phyloP scores from a whole-genome alignment of 1,140 invertebrate genomes.

The Tetramorium simillimum region DNA sequence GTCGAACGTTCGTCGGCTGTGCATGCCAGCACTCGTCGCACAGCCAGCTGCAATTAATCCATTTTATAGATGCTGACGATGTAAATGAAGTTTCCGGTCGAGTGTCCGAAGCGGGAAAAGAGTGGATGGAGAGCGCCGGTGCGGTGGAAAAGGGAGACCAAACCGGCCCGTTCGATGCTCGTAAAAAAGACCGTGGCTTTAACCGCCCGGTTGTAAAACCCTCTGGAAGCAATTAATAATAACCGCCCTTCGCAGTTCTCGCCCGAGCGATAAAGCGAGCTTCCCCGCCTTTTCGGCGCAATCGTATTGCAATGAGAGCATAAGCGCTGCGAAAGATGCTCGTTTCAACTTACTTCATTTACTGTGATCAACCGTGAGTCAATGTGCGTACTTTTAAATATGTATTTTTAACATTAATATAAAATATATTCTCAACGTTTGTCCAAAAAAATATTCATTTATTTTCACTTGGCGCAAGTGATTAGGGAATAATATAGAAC shows the following conservation, averaged over 20 bases:
- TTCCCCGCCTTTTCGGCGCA: conserved; percentile 36
- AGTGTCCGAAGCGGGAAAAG: conserved; percentile 50
- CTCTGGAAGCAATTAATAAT: conserved; percentile 68
- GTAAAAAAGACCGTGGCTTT: conserved; percentile 69
- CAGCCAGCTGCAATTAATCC: conserved; percentile 72
- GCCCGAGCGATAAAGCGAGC: conserved; percentile 34
- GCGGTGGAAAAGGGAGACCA: conserved; percentile 3
- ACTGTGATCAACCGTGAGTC: neutral
- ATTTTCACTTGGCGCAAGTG: neutral
- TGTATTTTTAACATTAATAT: neutral
- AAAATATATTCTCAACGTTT: neutral
- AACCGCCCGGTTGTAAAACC: conserved; percentile 63
- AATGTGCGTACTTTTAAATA: neutral
- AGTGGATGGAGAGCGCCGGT: neutral
- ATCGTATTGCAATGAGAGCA: conserved; percentile 26
- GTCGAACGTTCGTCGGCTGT: conserved; percentile 52
- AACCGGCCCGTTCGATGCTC: conserved; percentile 59
- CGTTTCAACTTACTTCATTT: neutral
- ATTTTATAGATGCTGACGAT: conserved; percentile 74
- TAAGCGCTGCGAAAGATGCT: conserved; percentile 5
- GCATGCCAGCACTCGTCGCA: conserved; percentile 57
- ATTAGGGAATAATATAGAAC: neutral
- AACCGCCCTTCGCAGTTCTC: conserved; percentile 55
- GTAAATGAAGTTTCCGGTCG: conserved; percentile 71
- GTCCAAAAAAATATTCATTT: neutral